Percentiles rank a stretch among this genome's conserved stretches.
phyloP scores from a whole-genome alignment of 2,113 vertebrate genomes.

The Sardina pilchardus region DNA sequence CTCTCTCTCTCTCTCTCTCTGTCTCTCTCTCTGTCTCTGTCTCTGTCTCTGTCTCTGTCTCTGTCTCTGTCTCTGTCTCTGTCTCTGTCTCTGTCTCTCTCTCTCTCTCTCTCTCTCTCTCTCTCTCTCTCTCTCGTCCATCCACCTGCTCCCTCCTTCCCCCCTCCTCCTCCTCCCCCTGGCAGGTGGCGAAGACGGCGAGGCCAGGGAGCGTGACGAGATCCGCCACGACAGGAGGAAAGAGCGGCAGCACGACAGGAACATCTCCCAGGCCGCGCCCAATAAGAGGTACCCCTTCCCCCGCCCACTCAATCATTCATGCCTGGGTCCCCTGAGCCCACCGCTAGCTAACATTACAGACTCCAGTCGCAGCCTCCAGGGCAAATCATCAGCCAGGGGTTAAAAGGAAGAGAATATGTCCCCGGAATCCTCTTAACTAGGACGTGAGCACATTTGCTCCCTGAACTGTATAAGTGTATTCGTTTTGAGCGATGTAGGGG shows the following conservation, averaged over 20 bases:
- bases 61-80: no score
- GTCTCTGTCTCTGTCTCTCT: no score
- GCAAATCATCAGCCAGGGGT: background rate
- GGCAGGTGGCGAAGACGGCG: constrained; percentile 81
- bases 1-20: background rate
- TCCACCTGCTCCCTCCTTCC: background rate
- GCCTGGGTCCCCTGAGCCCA: background rate
- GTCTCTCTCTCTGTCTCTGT: no score
- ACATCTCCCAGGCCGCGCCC: constrained; percentile 91
- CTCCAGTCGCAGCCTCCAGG: background rate
- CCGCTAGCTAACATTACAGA: background rate
- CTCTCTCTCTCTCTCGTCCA: background rate
- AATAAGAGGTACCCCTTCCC: constrained; percentile 93
- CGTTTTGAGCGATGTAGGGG: background rate
- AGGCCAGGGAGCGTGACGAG: constrained; percentile 91
- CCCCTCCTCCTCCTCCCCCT: background rate
- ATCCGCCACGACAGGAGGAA: constrained; percentile 91
- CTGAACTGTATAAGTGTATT: background rate
- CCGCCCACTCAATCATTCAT: constrained; percentile 28
- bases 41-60: no score
- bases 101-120: background rate
- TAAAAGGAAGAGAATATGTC: background rate
- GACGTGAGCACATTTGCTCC: background rate
- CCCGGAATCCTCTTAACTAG: background rate
- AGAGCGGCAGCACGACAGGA: constrained; percentile 92